Conservation (phyloP, 2,113 vertebrate species). For the Pyrgilauda ruficollis region DNA sequence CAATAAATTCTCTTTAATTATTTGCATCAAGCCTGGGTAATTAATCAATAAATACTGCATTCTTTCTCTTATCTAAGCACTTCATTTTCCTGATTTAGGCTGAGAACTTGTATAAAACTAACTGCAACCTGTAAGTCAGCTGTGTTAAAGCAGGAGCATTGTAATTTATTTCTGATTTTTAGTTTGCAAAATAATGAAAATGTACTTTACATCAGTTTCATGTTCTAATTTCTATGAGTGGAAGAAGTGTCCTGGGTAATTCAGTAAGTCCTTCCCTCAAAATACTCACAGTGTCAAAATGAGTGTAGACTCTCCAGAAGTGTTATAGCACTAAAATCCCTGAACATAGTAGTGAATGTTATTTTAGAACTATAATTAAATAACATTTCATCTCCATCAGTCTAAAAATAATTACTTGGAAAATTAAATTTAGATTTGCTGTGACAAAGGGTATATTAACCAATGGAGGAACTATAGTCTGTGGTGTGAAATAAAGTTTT, state of each 20-base stretch:
- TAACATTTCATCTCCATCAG: neutral
- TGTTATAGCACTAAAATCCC: neutral
- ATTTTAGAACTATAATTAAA: neutral
- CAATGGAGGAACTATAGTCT: neutral
- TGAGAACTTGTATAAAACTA: neutral
- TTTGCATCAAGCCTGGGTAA: neutral
- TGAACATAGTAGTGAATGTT: neutral
- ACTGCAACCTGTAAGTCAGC: neutral
- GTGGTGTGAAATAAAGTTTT: neutral
- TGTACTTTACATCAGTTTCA: neutral
- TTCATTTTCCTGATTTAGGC: neutral
- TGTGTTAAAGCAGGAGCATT: neutral
- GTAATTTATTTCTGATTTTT: neutral
- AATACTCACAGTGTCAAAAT: neutral
- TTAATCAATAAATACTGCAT: neutral
- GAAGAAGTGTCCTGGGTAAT: neutral
- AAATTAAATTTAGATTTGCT: neutral
- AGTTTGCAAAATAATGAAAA: neutral
- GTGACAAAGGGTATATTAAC: neutral
- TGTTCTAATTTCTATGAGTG: neutral
- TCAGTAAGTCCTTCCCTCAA: neutral
- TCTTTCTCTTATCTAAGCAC: neutral
- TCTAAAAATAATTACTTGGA: neutral
- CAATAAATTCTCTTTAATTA: neutral
- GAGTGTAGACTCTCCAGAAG: neutral